Conservation (phyloP, 2,113 vertebrate species). For the Poeciliopsis occidentalis region DNA sequence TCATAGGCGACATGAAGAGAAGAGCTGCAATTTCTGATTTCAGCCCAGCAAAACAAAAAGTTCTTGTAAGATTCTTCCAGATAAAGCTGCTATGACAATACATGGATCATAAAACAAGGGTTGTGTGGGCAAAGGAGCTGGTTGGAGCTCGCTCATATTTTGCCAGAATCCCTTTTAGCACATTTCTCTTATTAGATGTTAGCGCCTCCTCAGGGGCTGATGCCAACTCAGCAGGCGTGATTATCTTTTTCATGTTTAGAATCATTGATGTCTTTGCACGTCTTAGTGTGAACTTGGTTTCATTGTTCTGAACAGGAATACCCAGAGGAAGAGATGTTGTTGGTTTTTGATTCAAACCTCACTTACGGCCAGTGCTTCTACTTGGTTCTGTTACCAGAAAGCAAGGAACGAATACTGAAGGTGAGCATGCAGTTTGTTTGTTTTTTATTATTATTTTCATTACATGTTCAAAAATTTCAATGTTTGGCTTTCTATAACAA, state of each 20-base stretch:
- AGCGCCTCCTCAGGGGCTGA: neutral
- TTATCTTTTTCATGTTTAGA: neutral
- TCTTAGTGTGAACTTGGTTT: neutral
- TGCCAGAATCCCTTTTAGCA: neutral
- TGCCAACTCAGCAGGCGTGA: constrained; percentile 7
- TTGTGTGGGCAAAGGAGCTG: constrained; percentile 7
- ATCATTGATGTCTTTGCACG: neutral
- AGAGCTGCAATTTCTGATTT: constrained; percentile 92
- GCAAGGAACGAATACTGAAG: constrained; percentile 83
- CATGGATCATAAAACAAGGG: constrained; percentile 31
- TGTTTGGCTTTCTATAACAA: neutral
- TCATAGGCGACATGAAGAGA: constrained; percentile 85
- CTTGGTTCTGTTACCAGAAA: constrained; percentile 86
- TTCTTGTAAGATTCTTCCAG: constrained; percentile 78
- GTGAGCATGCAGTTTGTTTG: constrained; percentile 72
- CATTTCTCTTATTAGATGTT: constrained; percentile 16
- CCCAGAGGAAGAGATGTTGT: constrained; percentile 87
- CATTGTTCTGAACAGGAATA: constrained; percentile 81
- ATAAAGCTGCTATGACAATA: constrained; percentile 21
- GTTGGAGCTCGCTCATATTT: constrained; percentile 8
- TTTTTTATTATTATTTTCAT: neutral
- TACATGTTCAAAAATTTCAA: neutral
- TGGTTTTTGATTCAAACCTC: constrained; percentile 88
- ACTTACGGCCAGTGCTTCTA: constrained; percentile 90
- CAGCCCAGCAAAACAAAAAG: constrained; percentile 83